Evolutionary conservation across 2,113 vertebrate genomes (phyloP).

Genomic region (Pica pica): DNA sequence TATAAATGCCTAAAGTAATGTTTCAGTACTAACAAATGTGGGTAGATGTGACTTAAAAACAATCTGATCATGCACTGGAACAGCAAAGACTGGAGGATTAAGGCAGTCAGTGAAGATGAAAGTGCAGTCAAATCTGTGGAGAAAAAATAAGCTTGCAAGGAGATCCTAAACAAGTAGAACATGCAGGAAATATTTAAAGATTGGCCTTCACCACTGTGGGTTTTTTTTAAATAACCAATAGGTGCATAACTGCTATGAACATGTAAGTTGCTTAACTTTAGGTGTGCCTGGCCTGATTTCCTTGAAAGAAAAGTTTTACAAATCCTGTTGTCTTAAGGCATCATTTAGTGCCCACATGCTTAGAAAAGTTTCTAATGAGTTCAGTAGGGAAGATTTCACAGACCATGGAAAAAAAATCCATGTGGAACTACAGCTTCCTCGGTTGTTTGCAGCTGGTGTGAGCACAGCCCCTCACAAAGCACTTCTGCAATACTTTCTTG

Average conservation of each 20-base stretch:
- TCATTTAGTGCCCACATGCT: not conserved
- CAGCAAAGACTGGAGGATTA: conserved; percentile 70
- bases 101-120: conserved; percentile 69
- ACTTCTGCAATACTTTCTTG: conserved; percentile 28
- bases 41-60: conserved; percentile 66
- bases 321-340: not conserved
- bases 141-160: conserved; percentile 22
- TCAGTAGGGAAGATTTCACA: conserved; percentile 46
- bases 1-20: conserved; percentile 59
- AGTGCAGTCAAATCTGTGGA: conserved; percentile 55
- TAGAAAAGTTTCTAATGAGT: conserved; percentile 52
- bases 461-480: conserved; percentile 11
- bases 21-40: conserved; percentile 68
- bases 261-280: not conserved
- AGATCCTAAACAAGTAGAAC: conserved; percentile 62
- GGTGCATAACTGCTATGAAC: not conserved
- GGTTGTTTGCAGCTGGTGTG: not conserved
- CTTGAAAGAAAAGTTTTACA: not conserved
- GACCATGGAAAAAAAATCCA: not conserved
- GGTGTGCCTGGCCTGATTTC: not conserved
- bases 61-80: conserved; percentile 65
- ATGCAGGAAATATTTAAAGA: conserved; percentile 44
- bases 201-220: not conserved
- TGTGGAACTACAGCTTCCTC: not conserved
- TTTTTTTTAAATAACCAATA: not conserved